phyloP scores from a whole-genome alignment of 2,888 invertebrate species.

The Conops quadrifasciatus region DNA sequence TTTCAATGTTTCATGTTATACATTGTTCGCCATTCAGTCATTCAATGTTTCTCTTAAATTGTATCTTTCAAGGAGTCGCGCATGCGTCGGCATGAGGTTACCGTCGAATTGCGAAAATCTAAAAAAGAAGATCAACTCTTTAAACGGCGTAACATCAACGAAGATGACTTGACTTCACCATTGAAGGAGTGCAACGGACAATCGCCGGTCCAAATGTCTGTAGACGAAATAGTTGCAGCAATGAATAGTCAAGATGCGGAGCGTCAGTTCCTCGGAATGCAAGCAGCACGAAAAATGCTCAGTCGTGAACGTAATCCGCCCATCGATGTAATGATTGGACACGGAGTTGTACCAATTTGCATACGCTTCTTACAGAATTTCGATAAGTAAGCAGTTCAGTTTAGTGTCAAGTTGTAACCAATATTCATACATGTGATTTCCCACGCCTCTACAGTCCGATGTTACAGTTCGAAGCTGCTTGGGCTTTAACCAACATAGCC shows the following conservation, averaged over 20 bases:
- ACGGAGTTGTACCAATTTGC: conserved; percentile 85
- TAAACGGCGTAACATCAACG: conserved; percentile 85
- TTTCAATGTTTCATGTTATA: not conserved
- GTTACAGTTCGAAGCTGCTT: conserved; percentile 94
- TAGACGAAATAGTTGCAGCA: conserved; percentile 78
- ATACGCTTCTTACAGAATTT: conserved; percentile 77
- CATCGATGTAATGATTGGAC: conserved; percentile 83
- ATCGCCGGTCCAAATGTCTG: conserved; percentile 67
- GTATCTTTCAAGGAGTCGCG: conserved; percentile 69
- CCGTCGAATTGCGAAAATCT: conserved; percentile 90
- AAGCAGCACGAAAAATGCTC: conserved; percentile 85
- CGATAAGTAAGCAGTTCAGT: conserved; percentile 71
- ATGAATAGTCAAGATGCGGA: conserved; percentile 74
- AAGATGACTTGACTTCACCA: conserved; percentile 66
- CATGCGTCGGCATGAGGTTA: conserved; percentile 86
- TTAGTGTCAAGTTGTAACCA: too few relatives aligned
- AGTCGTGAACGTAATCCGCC: conserved; percentile 92
- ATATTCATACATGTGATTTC: not conserved
- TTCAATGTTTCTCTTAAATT: too few relatives aligned
- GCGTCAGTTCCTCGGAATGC: conserved; percentile 75
- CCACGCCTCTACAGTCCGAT: conserved; percentile 68
- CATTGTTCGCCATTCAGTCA: not conserved
- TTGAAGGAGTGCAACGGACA: conserved; percentile 66
- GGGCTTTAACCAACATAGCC: conserved; percentile 97
- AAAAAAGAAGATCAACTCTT: conserved; percentile 93